Evolutionary conservation across 2,888 invertebrate species (phyloP).

Genomic region (Galeruca laticollis): DNA sequence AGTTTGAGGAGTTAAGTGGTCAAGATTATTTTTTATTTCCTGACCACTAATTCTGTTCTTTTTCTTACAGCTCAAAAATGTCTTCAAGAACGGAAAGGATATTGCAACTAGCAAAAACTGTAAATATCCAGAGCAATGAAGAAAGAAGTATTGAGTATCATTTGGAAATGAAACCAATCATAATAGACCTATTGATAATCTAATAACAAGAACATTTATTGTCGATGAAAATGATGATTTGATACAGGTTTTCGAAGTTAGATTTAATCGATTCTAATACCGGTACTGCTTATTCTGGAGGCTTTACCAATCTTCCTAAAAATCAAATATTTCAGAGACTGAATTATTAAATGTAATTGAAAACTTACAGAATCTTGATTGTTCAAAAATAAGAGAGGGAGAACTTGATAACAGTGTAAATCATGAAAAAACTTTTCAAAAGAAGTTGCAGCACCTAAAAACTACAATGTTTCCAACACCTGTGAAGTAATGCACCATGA

Average conservation of each 20-base stretch:
- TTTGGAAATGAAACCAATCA: not conserved
- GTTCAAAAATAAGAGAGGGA: not conserved
- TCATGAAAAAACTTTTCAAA: not conserved
- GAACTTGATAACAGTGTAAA: not conserved
- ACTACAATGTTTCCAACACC: not conserved
- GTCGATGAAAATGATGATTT: conserved; percentile 11
- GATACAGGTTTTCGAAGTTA: conserved; percentile 7
- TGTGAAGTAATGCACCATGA: not conserved
- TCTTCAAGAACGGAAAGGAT: conserved; percentile 7
- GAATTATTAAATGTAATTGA: conserved; percentile 16
- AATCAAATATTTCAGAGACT: not conserved
- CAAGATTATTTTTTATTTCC: conserved; percentile 1
- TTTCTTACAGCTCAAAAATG: conserved; percentile 7
- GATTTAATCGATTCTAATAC: too few relatives aligned
- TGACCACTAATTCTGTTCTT: conserved; percentile 16
- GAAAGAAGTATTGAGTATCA: too few relatives aligned
- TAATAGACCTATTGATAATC: conserved; percentile 9
- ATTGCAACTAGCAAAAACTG: not conserved
- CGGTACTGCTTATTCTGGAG: too few relatives aligned
- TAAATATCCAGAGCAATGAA: too few relatives aligned
- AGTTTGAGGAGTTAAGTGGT: too few relatives aligned
- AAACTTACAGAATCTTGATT: conserved; percentile 8
- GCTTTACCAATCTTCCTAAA: too few relatives aligned
- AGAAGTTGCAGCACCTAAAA: conserved; percentile 10
- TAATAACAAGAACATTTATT: conserved; percentile 5